A percentile compares a stretch with the other conserved stretches of the same genome.
phyloP scores from a whole-genome alignment of 2,797 vertebrate genomes.

The Eurystomus glaucurus region DNA sequence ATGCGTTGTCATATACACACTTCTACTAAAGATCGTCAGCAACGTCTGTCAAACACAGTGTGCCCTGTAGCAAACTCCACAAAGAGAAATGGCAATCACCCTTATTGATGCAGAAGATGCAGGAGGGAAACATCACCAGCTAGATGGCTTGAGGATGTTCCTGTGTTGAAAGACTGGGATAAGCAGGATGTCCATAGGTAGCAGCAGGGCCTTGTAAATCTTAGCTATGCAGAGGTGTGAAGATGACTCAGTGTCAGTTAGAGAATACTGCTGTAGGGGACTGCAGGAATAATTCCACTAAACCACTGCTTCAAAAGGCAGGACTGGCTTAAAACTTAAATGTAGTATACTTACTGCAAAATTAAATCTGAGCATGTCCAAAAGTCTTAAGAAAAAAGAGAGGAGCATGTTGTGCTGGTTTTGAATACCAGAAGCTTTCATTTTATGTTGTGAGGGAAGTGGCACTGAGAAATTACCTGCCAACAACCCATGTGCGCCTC shows the following conservation, averaged over 20 bases:
- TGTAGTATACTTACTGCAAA: background rate
- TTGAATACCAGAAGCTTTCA: background rate
- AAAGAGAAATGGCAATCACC: background rate
- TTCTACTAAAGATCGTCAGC: background rate
- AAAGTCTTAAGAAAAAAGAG: background rate
- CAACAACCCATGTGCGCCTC: background rate
- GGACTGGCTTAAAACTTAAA: background rate
- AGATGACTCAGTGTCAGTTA: background rate
- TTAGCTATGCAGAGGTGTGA: background rate
- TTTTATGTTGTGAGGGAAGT: background rate
- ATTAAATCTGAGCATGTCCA: background rate
- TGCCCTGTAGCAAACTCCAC: background rate
- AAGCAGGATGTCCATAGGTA: background rate
- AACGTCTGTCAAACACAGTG: fast-evolving
- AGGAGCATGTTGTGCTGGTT: background rate
- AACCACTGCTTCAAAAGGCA: background rate
- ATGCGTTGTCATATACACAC: background rate
- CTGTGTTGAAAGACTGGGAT: fast-evolving
- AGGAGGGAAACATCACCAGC: background rate
- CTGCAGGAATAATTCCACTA: background rate
- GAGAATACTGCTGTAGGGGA: background rate
- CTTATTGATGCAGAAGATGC: fast-evolving
- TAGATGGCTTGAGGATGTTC: background rate
- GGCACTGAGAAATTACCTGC: background rate
- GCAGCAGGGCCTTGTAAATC: background rate